These are phyloP conservation scores for Rhadina sibilatrix DNA, from an alignment of 2,113 vertebrate genomes.

Conservation along the genomic window DNA sequence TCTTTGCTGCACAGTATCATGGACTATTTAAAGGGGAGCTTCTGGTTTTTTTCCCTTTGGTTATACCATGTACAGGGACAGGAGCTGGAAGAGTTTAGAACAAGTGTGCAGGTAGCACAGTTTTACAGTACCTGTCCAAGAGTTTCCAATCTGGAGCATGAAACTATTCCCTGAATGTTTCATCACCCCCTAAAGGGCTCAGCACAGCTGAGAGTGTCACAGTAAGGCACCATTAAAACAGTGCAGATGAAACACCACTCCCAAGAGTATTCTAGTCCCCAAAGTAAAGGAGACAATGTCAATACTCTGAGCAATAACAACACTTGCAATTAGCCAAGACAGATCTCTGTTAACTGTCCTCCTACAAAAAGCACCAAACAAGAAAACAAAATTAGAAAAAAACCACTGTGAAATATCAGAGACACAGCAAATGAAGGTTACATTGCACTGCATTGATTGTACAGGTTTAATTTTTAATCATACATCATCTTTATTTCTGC, in stretches of 20 bases:
- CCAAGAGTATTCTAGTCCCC: not conserved
- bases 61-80: not conserved
- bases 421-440: not conserved
- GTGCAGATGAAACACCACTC: not conserved
- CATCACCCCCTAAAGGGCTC: not conserved
- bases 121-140: fast-evolving
- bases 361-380: not conserved
- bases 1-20: not conserved
- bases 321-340: not conserved
- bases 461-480: not conserved
- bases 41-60: not conserved
- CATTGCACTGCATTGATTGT: not conserved
- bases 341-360: not conserved
- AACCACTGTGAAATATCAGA: not conserved
- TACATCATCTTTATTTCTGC: not conserved
- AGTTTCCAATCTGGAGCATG: not conserved
- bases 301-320: not conserved
- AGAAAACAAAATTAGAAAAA: not conserved
- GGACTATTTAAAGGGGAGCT: not conserved
- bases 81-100: not conserved
- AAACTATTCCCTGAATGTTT: not conserved
- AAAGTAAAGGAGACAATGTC: not conserved
- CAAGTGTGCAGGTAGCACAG: not conserved
- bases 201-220: not conserved
- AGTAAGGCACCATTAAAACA: not conserved